Percentiles rank a stretch among this genome's conserved stretches.
Conservation (phyloP, 2,888 invertebrate species). For the Drosophila falleni region DNA sequence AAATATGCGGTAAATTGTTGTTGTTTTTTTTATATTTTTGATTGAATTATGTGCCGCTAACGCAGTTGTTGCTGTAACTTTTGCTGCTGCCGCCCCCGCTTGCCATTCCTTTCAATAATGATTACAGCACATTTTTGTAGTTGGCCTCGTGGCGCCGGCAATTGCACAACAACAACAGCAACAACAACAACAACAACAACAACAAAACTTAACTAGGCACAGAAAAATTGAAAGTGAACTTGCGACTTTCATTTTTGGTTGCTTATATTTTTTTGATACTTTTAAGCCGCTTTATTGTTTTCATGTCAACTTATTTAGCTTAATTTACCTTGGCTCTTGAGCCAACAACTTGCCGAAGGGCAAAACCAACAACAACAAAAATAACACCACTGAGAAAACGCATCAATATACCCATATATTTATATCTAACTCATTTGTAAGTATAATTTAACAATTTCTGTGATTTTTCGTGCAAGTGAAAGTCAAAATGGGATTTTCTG, state of each 20-base stretch:
- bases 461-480: constrained; percentile 60
- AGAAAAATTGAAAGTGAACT: constrained; percentile 75
- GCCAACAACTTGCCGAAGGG: constrained; percentile 49
- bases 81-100: constrained; percentile 38
- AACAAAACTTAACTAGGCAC: constrained; percentile 35
- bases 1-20: constrained; percentile 53
- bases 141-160: constrained; percentile 76
- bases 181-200: constrained; percentile 19
- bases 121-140: constrained; percentile 74
- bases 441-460: constrained; percentile 54
- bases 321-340: constrained; percentile 70
- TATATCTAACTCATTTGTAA: constrained; percentile 55
- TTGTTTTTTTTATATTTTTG: constrained; percentile 41
- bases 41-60: constrained; percentile 70
- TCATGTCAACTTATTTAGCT: constrained; percentile 74
- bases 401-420: constrained; percentile 24
- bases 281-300: constrained; percentile 77
- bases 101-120: constrained; percentile 43
- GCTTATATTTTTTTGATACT: constrained; percentile 52
- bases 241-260: constrained; percentile 76
- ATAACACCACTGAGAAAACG: constrained; percentile 18
- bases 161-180: constrained; percentile 71
- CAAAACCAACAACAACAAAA: constrained; percentile 39
- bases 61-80: constrained; percentile 26
- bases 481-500: constrained; percentile 42